Conservation (phyloP, 2,113 vertebrate species). For the Labeo catla region DNA sequence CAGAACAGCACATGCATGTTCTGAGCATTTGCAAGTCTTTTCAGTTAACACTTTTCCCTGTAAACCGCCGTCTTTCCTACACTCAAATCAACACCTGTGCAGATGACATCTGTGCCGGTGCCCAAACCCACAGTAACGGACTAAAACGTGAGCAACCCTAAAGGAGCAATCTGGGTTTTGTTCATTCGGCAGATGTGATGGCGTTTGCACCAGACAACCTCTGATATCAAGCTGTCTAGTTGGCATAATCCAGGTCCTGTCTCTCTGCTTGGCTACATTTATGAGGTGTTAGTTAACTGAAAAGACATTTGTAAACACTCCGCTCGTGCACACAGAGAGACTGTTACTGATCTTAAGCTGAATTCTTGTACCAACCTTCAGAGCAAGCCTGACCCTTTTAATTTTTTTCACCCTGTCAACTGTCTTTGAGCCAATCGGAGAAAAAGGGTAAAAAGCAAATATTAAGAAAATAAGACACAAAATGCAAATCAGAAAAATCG, state of each 20-base stretch:
- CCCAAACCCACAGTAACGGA: not conserved
- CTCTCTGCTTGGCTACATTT: not conserved
- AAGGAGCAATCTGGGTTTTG: not conserved
- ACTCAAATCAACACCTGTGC: slow-evolving; percentile 5
- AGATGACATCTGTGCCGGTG: slow-evolving; percentile 5
- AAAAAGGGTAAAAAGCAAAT: slow-evolving; percentile 69
- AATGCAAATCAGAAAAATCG: slow-evolving; percentile 64
- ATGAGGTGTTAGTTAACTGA: slow-evolving; percentile 74
- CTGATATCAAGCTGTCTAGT: not conserved
- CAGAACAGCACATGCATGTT: slow-evolving; percentile 76
- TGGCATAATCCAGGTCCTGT: not conserved
- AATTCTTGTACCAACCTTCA: slow-evolving; percentile 99
- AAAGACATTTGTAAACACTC: slow-evolving; percentile 84
- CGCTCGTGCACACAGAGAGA: slow-evolving; percentile 79
- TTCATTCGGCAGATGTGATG: not conserved
- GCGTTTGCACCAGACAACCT: not conserved
- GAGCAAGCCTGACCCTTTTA: slow-evolving; percentile 99
- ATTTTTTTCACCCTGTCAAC: slow-evolving; percentile 99
- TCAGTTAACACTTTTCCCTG: slow-evolving; percentile 73
- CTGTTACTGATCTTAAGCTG: slow-evolving; percentile 76
- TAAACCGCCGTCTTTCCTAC: slow-evolving; percentile 6
- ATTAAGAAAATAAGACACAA: slow-evolving; percentile 84
- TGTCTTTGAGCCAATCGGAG: slow-evolving; percentile 90
- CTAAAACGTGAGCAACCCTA: not conserved
- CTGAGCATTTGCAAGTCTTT: slow-evolving; percentile 82